Base-by-base conservation (phyloP, 2,888 invertebrate genomes). In the Pristionchus arcanus region DNA sequence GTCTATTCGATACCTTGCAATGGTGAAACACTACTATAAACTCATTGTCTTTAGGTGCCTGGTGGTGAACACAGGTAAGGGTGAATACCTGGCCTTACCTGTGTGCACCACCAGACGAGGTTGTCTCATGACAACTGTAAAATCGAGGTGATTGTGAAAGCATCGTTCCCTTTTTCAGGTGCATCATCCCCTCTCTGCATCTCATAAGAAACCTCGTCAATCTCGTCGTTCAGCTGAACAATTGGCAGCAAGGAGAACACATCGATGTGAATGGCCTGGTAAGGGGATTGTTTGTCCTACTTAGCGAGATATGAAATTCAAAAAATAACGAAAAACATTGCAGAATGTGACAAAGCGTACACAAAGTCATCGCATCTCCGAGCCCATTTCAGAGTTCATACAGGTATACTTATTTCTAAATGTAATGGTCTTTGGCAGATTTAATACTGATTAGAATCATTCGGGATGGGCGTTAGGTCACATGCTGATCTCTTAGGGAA, bases 301-400 rank as follows among this genome's bases (percentile, higher is more conserved):
- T 31, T 7, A 2, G 0, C 34, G 15, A 25, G 15, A 21, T 15
- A 74, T 16, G 3, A 2, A 3, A 34, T 19, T 31, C 13, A 5
- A 16, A 74, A 74, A 34, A 74, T 71, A 16, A 74, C 1, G 7
- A 1, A 5, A 15, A 31, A 16, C 1, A 34, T 91, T 91, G 42
- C 74, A 93, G 93, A 90, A 59, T 93, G 93, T 90, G 89, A 87
- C 90, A 93, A 93, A 68, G 90, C 91, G 74, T 93, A 93, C 90
- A 93, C 93, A 53, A 93, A 93, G 77, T 91, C 91, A 55, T 92
- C 92, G n/a, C 93, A 93, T 91, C 91, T 93, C 31, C 92, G 93
- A 87, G 93, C 93, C 25, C 93, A 93, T 87, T 89, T 89, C 37
- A 89, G 93, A 28, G 84, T 93, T 15, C 94, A 93, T 71, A 93